phyloP scores from a whole-genome alignment of 2,797 vertebrate species.

The Karalla daura region DNA sequence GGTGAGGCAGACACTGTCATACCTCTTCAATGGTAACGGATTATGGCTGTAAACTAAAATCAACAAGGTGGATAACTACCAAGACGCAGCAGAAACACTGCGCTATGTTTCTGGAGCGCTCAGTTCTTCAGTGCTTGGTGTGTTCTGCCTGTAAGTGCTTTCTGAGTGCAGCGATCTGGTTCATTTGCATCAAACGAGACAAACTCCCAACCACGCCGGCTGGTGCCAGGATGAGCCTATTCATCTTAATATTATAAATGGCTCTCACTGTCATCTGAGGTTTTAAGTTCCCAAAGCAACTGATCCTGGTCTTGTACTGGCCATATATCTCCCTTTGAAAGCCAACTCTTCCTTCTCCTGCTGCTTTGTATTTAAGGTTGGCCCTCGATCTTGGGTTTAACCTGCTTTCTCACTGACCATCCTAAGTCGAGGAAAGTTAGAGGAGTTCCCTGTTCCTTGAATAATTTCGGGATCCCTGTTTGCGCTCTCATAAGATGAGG shows the following conservation, averaged over 20 bases:
- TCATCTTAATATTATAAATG: slow-evolving; percentile 83
- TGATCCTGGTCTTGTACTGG: slow-evolving; percentile 74
- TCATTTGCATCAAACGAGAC: slow-evolving; percentile 80
- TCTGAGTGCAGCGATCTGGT: slow-evolving; percentile 56
- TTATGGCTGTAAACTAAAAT: slow-evolving; percentile 72
- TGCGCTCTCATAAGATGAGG: slow-evolving; percentile 55
- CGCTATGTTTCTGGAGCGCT: neutral
- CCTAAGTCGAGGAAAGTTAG: slow-evolving; percentile 44
- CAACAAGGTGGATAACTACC: slow-evolving; percentile 72
- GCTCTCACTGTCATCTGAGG: slow-evolving; percentile 81
- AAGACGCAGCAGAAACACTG: slow-evolving; percentile 9
- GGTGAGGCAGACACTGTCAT: slow-evolving; percentile 68
- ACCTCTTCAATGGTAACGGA: slow-evolving; percentile 60
- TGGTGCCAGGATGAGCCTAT: slow-evolving; percentile 69
- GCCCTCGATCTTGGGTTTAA: slow-evolving; percentile 74
- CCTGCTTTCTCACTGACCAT: slow-evolving; percentile 53
- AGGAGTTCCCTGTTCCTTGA: slow-evolving; percentile 40
- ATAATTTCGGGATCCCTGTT: slow-evolving; percentile 63
- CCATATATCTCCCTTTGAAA: slow-evolving; percentile 79
- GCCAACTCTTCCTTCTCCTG: slow-evolving; percentile 73
- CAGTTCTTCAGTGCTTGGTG: slow-evolving; percentile 5
- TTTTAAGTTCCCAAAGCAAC: slow-evolving; percentile 85
- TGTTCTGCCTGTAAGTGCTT: slow-evolving; percentile 42
- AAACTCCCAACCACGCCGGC: slow-evolving; percentile 67
- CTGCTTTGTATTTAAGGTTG: slow-evolving; percentile 81